Conservation (phyloP, 2,113 vertebrate species). For the Melierax canorus region DNA sequence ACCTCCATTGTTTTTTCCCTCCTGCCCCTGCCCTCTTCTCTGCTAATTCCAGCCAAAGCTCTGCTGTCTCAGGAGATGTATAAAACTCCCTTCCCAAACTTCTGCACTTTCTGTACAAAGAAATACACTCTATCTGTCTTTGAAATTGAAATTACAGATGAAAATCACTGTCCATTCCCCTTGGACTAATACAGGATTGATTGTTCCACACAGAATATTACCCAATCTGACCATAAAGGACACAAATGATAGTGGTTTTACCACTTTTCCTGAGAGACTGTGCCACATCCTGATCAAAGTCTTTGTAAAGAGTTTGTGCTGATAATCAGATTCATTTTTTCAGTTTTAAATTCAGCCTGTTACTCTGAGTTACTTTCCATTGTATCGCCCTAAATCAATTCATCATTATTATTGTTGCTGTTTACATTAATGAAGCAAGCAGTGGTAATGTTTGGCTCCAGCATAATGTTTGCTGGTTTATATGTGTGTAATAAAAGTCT, state of each 20-base stretch:
- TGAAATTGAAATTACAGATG: slow-evolving; percentile 28
- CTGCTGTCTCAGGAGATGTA: background rate
- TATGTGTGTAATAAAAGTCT: background rate
- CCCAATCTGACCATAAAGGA: background rate
- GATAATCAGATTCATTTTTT: background rate
- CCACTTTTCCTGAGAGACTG: background rate
- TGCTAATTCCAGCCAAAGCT: background rate
- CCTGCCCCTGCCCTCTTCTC: background rate
- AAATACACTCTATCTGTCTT: background rate
- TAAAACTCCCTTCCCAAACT: background rate
- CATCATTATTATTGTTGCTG: background rate
- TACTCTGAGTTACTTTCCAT: background rate
- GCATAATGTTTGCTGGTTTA: background rate
- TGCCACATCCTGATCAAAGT: background rate
- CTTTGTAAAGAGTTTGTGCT: background rate
- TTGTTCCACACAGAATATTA: background rate
- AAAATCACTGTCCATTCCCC: slow-evolving; percentile 10
- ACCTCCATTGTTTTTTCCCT: background rate
- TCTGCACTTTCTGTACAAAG: background rate
- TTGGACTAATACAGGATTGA: background rate
- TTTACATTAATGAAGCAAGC: background rate
- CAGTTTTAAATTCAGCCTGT: background rate
- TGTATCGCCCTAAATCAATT: background rate
- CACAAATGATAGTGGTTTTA: background rate
- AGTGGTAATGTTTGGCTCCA: background rate